phyloP scores from a whole-genome alignment of 2,113 vertebrate species.

The Nicator chloris region DNA sequence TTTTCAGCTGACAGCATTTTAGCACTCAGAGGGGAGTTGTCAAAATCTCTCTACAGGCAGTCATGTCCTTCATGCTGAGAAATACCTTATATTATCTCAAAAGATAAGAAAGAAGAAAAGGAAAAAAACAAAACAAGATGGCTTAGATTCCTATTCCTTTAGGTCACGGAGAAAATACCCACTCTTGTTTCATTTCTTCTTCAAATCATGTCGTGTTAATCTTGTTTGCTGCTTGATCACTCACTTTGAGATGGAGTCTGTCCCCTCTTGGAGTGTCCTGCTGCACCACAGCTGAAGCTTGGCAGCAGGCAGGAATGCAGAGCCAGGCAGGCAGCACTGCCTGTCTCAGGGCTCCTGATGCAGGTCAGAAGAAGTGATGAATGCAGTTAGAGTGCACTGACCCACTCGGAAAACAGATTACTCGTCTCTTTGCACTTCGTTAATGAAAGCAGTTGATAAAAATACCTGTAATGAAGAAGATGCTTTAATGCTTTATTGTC shows the following conservation, averaged over 20 bases:
- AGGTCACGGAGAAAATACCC: background rate
- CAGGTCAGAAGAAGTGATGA: background rate
- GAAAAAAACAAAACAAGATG: background rate
- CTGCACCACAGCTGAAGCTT: background rate
- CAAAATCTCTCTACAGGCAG: slow-evolving; percentile 61
- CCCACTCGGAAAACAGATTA: background rate
- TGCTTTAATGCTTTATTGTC: background rate
- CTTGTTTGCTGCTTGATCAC: background rate
- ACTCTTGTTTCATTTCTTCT: slow-evolving; percentile 3
- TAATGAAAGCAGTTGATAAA: slow-evolving; percentile 16
- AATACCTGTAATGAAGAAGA: background rate
- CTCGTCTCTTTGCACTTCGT: background rate
- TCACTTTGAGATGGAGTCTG: background rate
- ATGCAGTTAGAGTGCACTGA: slow-evolving; percentile 4
- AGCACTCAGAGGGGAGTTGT: slow-evolving; percentile 66
- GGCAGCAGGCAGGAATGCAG: background rate
- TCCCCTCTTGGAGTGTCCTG: background rate
- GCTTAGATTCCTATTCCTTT: background rate
- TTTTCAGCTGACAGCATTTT: slow-evolving; percentile 62
- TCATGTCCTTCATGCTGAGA: slow-evolving; percentile 44
- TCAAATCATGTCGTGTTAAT: background rate
- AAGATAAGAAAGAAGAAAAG: background rate
- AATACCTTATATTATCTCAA: slow-evolving; percentile 32
- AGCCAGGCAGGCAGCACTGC: background rate
- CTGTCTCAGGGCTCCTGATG: background rate